Evolutionary conservation across 2,888 invertebrate genomes (phyloP).

Genomic region (Julus scanicus): DNA sequence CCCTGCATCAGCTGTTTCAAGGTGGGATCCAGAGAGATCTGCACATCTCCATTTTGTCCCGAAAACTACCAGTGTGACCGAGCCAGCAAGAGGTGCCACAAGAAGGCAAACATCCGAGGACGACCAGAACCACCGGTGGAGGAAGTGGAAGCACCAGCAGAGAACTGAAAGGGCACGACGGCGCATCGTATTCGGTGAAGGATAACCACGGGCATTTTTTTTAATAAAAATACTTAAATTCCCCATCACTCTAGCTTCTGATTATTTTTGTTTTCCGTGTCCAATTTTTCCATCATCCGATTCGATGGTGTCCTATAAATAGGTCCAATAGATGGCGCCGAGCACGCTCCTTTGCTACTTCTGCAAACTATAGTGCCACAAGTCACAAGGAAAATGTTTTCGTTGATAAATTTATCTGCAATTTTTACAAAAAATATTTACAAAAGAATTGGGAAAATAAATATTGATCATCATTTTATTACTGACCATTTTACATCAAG

Average conservation of each 20-base stretch:
- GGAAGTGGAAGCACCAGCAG: conserved; percentile 38
- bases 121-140: neutral
- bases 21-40: conserved; percentile 54
- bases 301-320: neutral
- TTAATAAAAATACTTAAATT: neutral
- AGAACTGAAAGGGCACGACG: neutral
- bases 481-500: neutral
- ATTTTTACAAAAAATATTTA: no score
- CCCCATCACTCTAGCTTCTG: neutral
- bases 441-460: no score
- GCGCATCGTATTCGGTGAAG: conserved; percentile 10
- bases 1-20: conserved; percentile 57
- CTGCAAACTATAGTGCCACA: neutral
- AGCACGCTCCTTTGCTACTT: neutral
- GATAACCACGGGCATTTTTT: conserved; percentile 20
- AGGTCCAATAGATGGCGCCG: neutral
- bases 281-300: neutral
- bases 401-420: no score
- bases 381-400: no score
- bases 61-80: conserved; percentile 57
- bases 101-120: conserved; percentile 55
- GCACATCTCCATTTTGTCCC: conserved; percentile 57
- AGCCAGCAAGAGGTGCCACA: conserved; percentile 56
- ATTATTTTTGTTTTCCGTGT: neutral
- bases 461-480: no score